Percentiles rank a stretch among this genome's conserved stretches.
These are phyloP conservation scores for Tachina lurida DNA, from an alignment of 2,888 invertebrate species.

Conservation along the genomic window DNA sequence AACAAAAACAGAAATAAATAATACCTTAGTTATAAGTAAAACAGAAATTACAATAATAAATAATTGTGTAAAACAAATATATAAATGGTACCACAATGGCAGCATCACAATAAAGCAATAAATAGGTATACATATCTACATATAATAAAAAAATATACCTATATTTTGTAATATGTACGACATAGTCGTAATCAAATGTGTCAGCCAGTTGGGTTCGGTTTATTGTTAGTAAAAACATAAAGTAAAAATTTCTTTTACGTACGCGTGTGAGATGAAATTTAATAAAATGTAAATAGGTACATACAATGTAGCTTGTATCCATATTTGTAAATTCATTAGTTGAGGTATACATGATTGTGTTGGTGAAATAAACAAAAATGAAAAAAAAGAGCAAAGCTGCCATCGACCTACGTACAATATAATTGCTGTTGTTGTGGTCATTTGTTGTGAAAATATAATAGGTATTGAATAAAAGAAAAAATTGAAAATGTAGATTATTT, in stretches of 20 bases:
- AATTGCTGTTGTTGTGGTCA: constrained; percentile 23
- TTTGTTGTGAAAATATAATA: constrained; percentile 11
- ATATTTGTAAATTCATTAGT: background rate
- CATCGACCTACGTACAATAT: constrained; percentile 33
- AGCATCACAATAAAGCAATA: constrained; percentile 37
- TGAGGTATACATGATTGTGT: background rate
- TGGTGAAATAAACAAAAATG: background rate
- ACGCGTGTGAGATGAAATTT: constrained; percentile 30
- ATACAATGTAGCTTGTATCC: background rate
- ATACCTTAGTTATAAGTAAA: constrained; percentile 18
- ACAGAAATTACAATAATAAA: constrained; percentile 29
- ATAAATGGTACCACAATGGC: no score
- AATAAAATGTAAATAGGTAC: constrained; percentile 13
- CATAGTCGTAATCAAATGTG: constrained; percentile 2
- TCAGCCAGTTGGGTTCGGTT: constrained; percentile 17
- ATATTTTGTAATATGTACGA: background rate
- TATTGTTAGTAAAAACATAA: constrained; percentile 30
- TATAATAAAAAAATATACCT: constrained; percentile 19
- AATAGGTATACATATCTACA: background rate
- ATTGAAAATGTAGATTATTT: no score
- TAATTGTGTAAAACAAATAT: constrained; percentile 28
- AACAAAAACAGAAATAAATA: constrained; percentile 64
- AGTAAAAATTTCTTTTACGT: constrained; percentile 52
- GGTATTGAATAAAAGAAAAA: background rate
- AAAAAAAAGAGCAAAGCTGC: constrained; percentile 13